A percentile compares a stretch with the other conserved stretches of the same genome.
phyloP scores from a whole-genome alignment of 2,113 vertebrate genomes.

The Seriola rivoliana region DNA sequence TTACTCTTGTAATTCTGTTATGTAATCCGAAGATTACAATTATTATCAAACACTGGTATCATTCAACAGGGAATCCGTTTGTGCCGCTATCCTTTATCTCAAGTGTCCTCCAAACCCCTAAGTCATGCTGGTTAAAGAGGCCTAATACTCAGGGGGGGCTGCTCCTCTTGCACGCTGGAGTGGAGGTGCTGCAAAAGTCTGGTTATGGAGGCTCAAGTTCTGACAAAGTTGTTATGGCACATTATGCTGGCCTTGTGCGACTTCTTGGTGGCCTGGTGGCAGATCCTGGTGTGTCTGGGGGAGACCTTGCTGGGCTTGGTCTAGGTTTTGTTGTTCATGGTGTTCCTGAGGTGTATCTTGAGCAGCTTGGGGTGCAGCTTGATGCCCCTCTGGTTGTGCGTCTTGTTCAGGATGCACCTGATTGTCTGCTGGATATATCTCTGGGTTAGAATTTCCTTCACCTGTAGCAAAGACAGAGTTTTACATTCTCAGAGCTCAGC shows the following conservation, averaged over 20 bases:
- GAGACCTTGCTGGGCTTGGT: slow-evolving; percentile 56
- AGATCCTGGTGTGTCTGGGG: slow-evolving; percentile 69
- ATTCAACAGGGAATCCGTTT: slow-evolving; percentile 39
- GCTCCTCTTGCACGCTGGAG: slow-evolving; percentile 52
- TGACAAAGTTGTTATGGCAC: slow-evolving; percentile 52
- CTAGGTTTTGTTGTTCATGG: slow-evolving; percentile 39
- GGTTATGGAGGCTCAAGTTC: slow-evolving; percentile 40
- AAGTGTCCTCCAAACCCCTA: slow-evolving; percentile 41
- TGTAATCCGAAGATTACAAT: slow-evolving; percentile 40
- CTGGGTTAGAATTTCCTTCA: slow-evolving; percentile 78
- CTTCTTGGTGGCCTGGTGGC: slow-evolving; percentile 74
- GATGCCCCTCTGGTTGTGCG: slow-evolving; percentile 56
- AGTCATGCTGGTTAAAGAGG: slow-evolving; percentile 57
- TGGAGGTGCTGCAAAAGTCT: slow-evolving; percentile 66
- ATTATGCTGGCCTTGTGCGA: slow-evolving; percentile 63
- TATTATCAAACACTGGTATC: slow-evolving; percentile 30
- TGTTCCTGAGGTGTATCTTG: slow-evolving; percentile 64
- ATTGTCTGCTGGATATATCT: slow-evolving; percentile 41
- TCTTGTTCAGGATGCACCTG: slow-evolving; percentile 61
- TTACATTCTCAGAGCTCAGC: not conserved
- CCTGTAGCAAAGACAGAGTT: slow-evolving; percentile 56
- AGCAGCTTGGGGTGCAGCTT: slow-evolving; percentile 28
- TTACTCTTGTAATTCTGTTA: slow-evolving; percentile 23
- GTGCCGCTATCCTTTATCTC: slow-evolving; percentile 37
- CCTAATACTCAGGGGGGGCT: slow-evolving; percentile 22